phyloP scores from a whole-genome alignment of 2,113 vertebrate genomes.

The Gymnobelideus leadbeateri region DNA sequence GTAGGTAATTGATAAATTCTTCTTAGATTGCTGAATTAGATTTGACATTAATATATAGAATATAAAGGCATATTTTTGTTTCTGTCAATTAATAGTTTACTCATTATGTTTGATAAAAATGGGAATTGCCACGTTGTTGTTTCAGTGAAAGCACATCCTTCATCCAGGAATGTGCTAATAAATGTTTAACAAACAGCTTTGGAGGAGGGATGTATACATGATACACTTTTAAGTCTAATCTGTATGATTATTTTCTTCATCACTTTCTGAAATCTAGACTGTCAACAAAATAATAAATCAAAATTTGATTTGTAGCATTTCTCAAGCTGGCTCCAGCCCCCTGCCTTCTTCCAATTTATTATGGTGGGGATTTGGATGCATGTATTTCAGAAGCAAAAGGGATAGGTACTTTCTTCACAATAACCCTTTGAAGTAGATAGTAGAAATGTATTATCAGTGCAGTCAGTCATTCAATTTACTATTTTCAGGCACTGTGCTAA shows the following conservation, averaged over 20 bases:
- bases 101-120: neutral
- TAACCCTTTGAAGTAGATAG: neutral
- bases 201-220: neutral
- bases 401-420: neutral
- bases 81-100: neutral
- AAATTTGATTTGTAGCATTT: neutral
- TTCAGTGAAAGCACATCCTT: conserved; percentile 12
- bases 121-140: neutral
- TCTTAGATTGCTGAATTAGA: neutral
- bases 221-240: neutral
- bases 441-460: neutral
- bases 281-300: neutral
- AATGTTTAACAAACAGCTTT: neutral
- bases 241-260: neutral
- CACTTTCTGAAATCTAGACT: neutral
- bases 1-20: neutral
- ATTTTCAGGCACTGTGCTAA: neutral
- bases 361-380: neutral
- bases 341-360: neutral
- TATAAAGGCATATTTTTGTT: neutral
- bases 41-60: neutral
- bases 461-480: neutral
- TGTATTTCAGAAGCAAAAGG: neutral
- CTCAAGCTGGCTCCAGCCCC: neutral
- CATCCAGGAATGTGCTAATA: neutral